phyloP scores from a whole-genome alignment of 2,113 vertebrate species.

The Rhinoderma darwinii region DNA sequence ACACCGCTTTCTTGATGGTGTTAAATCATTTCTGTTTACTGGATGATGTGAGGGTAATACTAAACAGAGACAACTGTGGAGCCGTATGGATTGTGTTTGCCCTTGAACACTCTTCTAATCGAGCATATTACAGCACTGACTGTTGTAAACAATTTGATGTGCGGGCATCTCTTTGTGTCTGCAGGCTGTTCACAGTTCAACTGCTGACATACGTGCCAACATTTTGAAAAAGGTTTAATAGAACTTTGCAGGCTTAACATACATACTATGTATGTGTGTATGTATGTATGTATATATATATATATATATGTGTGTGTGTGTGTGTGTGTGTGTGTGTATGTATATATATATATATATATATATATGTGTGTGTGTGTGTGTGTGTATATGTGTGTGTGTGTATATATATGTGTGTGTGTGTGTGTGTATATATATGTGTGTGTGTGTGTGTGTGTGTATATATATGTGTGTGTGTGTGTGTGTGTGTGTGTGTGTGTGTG shows the following conservation, averaged over 20 bases:
- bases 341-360: too few relatives aligned
- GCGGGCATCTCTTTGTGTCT: constrained; percentile 32
- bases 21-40: constrained; percentile 62
- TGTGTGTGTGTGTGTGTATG: too few relatives aligned
- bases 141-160: constrained; percentile 59
- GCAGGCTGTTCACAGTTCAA: neutral
- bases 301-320: too few relatives aligned
- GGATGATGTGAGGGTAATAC: constrained; percentile 61
- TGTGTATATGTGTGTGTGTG: too few relatives aligned
- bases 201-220: neutral
- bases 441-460: too few relatives aligned
- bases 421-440: too few relatives aligned
- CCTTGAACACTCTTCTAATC: constrained; percentile 64
- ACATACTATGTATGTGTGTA: too few relatives aligned
- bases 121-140: constrained; percentile 54
- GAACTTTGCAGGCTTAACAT: neutral
- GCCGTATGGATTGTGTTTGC: constrained; percentile 60
- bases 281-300: too few relatives aligned
- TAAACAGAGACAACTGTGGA: constrained; percentile 63
- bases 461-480: too few relatives aligned
- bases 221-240: neutral
- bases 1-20: constrained; percentile 56
- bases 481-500: too few relatives aligned
- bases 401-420: too few relatives aligned
- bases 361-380: too few relatives aligned